These are phyloP conservation scores for Drosophila triauraria DNA, from an alignment of 1,140 invertebrate genomes.

Conservation along the genomic window DNA sequence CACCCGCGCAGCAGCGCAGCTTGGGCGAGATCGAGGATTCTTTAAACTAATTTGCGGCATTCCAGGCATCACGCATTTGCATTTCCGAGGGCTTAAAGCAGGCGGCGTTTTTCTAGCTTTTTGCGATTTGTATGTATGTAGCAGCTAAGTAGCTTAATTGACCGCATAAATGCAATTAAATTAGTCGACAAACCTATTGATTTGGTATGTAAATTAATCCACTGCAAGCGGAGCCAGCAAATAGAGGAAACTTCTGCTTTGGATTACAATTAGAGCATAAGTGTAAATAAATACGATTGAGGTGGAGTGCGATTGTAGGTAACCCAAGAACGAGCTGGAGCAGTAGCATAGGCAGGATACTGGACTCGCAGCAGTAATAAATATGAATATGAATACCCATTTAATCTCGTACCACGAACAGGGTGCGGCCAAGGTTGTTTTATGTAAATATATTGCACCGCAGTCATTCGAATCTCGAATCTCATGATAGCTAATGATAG, in stretches of 20 bases:
- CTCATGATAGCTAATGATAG: conserved; percentile 38
- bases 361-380: conserved; percentile 13
- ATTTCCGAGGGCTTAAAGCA: conserved; percentile 43
- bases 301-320: neutral
- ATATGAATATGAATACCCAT: conserved; percentile 15
- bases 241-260: conserved; percentile 33
- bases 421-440: conserved; percentile 52
- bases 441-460: conserved; percentile 49
- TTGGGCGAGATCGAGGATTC: conserved; percentile 22
- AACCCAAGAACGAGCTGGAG: neutral
- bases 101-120: conserved; percentile 69
- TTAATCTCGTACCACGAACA: conserved; percentile 14
- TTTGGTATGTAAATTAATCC: conserved; percentile 65
- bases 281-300: conserved; percentile 64
- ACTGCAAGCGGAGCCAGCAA: conserved; percentile 33
- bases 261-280: conserved; percentile 55
- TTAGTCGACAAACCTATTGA: conserved; percentile 49
- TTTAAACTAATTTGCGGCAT: conserved; percentile 59
- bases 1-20: conserved; percentile 29
- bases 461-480: conserved; percentile 25
- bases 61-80: conserved; percentile 30
- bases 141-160: conserved; percentile 69
- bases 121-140: conserved; percentile 76
- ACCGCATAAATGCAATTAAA: conserved; percentile 49
- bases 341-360: neutral